A percentile compares a stretch with the other conserved stretches of the same genome.
Evolutionary conservation across 1,140 invertebrate genomes (phyloP).

Genomic region (Nasonia giraulti): DNA sequence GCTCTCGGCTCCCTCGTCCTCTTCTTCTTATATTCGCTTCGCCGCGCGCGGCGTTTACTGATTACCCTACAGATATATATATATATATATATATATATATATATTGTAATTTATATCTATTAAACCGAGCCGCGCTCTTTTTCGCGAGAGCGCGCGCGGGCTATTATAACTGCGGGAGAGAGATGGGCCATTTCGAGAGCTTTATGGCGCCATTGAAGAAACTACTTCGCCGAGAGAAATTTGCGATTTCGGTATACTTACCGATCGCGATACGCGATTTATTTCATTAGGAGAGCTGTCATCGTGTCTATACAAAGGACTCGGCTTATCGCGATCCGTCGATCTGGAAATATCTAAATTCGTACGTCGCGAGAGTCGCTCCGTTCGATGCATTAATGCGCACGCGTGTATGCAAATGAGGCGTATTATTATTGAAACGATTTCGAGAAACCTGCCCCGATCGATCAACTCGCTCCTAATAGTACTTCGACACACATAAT

Average conservation of each 20-base stretch:
- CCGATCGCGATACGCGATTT: neutral
- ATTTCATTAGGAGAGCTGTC: conserved; percentile 1
- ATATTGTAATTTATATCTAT: conserved; percentile 47
- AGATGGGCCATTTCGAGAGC: conserved; percentile 5
- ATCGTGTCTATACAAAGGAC: neutral
- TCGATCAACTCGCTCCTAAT: conserved; percentile 22
- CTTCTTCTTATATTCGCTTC: neutral
- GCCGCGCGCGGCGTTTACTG: neutral
- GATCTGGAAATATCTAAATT: neutral
- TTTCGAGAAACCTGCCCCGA: neutral
- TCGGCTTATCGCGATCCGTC: neutral
- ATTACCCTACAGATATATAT: conserved; percentile 3
- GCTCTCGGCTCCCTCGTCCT: neutral
- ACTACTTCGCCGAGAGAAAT: neutral
- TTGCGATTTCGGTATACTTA: neutral
- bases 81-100: too few relatives aligned
- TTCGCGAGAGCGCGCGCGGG: too few relatives aligned
- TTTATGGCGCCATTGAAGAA: conserved; percentile 1
- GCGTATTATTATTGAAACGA: neutral
- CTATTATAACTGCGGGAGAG: neutral
- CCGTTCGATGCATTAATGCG: neutral
- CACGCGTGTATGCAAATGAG: neutral
- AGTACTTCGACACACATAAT: conserved; percentile 2
- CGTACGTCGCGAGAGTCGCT: neutral
- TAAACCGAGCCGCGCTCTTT: conserved; percentile 28